Percentiles rank a stretch among this genome's conserved stretches.
Evolutionary conservation across 2,797 vertebrate species (phyloP).

Genomic region (Gymnothorax reevesii): DNA sequence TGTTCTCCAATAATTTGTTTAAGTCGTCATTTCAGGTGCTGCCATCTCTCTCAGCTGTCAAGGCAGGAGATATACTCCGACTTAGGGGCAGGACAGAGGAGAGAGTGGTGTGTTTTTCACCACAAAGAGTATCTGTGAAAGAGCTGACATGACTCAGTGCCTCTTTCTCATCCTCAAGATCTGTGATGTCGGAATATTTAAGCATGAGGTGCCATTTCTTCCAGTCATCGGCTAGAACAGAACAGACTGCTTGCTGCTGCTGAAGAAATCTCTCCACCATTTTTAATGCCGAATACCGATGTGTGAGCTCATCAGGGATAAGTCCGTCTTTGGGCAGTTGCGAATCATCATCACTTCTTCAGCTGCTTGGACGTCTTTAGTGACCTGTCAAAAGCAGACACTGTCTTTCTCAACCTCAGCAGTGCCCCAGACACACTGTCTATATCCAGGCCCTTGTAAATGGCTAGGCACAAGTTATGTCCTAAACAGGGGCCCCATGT

Average conservation of each 20-base stretch:
- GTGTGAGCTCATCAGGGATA: conserved; percentile 28
- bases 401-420: conserved; percentile 9
- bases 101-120: conserved; percentile 25
- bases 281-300: conserved; percentile 24
- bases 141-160: conserved; percentile 4
- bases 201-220: conserved; percentile 27
- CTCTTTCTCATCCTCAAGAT: conserved; percentile 9
- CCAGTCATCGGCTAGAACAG: background rate
- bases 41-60: conserved; percentile 17
- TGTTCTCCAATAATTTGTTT: background rate
- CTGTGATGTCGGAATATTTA: background rate
- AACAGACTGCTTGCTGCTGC: conserved; percentile 22
- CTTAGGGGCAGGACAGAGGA: conserved; percentile 31
- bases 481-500: background rate
- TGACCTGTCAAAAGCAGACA: conserved; percentile 23
- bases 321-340: conserved; percentile 12
- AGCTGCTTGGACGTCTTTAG: conserved; percentile 22
- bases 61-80: conserved; percentile 14
- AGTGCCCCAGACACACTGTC: background rate
- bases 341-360: background rate
- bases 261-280: conserved; percentile 28
- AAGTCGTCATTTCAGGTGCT: background rate
- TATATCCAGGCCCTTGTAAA: conserved; percentile 34
- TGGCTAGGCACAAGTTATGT: conserved; percentile 22
- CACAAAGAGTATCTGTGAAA: conserved; percentile 27